phyloP scores from a whole-genome alignment of 2,113 vertebrate species.

The Oreochromis spilurus region DNA sequence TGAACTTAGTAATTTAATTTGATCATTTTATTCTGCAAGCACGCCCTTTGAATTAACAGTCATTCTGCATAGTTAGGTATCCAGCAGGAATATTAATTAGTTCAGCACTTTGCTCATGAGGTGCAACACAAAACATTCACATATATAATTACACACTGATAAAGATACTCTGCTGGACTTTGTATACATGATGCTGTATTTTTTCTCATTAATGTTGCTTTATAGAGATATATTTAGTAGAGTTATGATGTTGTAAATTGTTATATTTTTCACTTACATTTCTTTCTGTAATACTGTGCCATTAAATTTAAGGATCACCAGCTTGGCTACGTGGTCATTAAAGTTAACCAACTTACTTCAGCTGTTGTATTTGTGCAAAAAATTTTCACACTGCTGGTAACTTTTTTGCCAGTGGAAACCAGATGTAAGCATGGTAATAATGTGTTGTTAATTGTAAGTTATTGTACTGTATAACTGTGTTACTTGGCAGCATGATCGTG shows the following conservation, averaged over 20 bases:
- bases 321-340: neutral
- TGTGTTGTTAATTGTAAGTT: neutral
- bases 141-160: neutral
- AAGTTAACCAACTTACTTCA: neutral
- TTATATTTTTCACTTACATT: neutral
- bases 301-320: neutral
- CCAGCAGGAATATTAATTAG: neutral
- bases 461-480: fast-evolving
- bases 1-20: neutral
- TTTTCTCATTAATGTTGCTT: neutral
- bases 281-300: neutral
- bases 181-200: neutral
- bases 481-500: fast-evolving
- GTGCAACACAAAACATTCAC: neutral
- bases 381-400: neutral
- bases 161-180: neutral
- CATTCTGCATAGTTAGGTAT: neutral
- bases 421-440: neutral
- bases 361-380: neutral
- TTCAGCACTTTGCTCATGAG: neutral
- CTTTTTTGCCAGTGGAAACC: neutral
- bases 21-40: neutral
- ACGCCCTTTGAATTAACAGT: neutral
- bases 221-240: too few species aligned
- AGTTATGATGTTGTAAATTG: neutral